Conservation (phyloP, 2,797 vertebrate genomes). For the Ciconia nigra region DNA sequence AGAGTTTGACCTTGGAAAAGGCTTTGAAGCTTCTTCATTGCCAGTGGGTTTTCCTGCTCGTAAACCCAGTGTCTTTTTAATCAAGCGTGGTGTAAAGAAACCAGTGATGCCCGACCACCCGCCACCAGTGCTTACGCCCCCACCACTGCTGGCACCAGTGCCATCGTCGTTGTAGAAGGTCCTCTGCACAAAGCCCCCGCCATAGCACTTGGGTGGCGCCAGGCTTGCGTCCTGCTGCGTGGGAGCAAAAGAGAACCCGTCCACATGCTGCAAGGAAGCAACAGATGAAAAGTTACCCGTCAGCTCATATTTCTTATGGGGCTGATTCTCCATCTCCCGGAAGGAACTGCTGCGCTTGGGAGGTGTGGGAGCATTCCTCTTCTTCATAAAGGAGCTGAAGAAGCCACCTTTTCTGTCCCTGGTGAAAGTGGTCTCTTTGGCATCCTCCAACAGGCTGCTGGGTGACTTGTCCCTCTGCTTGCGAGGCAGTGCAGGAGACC, state of each 20-base stretch:
- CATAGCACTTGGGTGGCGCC: conserved; percentile 88
- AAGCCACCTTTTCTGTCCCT: conserved; percentile 96
- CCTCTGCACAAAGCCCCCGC: conserved; percentile 90
- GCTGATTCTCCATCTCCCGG: conserved; percentile 97
- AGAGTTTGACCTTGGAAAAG: conserved; percentile 97
- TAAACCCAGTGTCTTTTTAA: conserved; percentile 97
- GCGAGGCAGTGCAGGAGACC: conserved; percentile 93
- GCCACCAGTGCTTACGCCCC: conserved; percentile 80
- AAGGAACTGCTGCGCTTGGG: conserved; percentile 98
- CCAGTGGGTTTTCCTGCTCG: conserved; percentile 88
- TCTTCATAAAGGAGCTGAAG: conserved; percentile 99
- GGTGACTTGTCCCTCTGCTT: conserved; percentile 97
- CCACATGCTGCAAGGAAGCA: conserved; percentile 85
- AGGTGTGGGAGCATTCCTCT: conserved; percentile 93
- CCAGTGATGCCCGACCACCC: conserved; percentile 96
- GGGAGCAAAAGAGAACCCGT: conserved; percentile 83
- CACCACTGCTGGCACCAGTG: conserved; percentile 67
- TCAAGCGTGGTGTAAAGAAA: conserved; percentile 97
- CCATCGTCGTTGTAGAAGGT: conserved; percentile 75
- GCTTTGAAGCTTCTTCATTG: conserved; percentile 84
- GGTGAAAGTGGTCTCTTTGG: conserved; percentile 91
- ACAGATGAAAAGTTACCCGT: conserved; percentile 85
- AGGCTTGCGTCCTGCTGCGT: conserved; percentile 86
- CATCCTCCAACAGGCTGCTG: conserved; percentile 88
- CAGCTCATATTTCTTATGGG: conserved; percentile 96